These are phyloP conservation scores for Gymnobelideus leadbeateri DNA, from an alignment of 2,113 vertebrate species.

Conservation along the genomic window DNA sequence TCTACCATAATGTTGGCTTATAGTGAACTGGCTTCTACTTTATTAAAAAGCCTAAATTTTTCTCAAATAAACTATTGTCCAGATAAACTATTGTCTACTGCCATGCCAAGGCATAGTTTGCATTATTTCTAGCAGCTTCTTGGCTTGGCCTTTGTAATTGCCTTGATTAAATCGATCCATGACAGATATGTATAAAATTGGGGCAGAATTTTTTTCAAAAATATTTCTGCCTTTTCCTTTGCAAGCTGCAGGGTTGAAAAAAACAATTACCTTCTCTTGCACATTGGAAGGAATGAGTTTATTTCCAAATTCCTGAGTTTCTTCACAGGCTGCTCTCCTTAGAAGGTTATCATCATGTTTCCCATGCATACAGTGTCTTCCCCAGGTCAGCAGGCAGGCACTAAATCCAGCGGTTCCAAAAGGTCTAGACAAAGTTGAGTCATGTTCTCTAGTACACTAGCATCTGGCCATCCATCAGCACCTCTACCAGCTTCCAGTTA, in stretches of 20 bases:
- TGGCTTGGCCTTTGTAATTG: too few species aligned
- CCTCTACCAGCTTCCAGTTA: background rate
- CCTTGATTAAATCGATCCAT: too few species aligned
- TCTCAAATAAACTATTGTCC: too few species aligned
- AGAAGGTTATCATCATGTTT: background rate
- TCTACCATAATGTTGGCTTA: too few species aligned
- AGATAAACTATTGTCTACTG: too few species aligned
- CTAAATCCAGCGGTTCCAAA: background rate
- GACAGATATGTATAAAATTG: too few species aligned
- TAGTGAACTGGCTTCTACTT: too few species aligned
- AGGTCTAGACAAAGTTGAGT: background rate
- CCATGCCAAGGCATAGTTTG: too few species aligned
- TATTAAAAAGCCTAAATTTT: too few species aligned
- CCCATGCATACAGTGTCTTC: background rate
- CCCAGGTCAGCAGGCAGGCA: too few species aligned
- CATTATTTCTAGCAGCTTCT: too few species aligned
- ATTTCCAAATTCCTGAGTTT: background rate
- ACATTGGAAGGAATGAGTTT: background rate
- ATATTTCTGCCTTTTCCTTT: background rate
- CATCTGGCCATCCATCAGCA: background rate
- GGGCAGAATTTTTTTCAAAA: too few species aligned
- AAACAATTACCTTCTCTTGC: background rate
- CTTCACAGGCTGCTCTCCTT: background rate
- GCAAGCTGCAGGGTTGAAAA: background rate
- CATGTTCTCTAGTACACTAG: background rate